phyloP scores from a whole-genome alignment of 2,888 invertebrate genomes.

The Aromia moschata region DNA sequence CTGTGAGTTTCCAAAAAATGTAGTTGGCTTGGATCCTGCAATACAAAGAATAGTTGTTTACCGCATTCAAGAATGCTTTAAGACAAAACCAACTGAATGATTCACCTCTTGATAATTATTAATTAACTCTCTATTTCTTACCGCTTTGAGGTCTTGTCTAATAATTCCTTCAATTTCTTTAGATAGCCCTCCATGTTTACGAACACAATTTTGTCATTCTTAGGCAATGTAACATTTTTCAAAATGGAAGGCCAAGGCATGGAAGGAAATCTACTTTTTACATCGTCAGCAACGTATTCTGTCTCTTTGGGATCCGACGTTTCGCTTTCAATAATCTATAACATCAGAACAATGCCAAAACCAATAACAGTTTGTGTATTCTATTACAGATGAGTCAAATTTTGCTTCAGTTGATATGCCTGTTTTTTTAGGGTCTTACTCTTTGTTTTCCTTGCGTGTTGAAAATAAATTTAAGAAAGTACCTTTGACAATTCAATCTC shows the following conservation, averaged over 20 bases:
- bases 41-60: no score
- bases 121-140: no score
- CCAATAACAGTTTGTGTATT: no score
- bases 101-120: no score
- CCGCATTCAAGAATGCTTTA: background rate
- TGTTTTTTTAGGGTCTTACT: no score
- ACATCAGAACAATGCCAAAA: no score
- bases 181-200: constrained; percentile 27
- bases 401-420: no score
- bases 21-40: constrained; percentile 41
- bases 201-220: constrained; percentile 26
- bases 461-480: no score
- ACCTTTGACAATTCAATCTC: constrained; percentile 32
- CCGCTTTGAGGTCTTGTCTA: constrained; percentile 36
- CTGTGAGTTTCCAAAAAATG: constrained; percentile 41
- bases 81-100: no score
- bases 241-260: constrained; percentile 32
- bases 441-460: no score
- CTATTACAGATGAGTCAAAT: no score
- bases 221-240: constrained; percentile 26
- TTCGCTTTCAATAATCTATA: no score
- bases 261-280: constrained; percentile 24
- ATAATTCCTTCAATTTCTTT: constrained; percentile 33
- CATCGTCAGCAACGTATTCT: constrained; percentile 10
- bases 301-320: constrained; percentile 2